These are phyloP conservation scores for Adelosebastes latens DNA, from an alignment of 2,797 vertebrate species.

Conservation along the genomic window DNA sequence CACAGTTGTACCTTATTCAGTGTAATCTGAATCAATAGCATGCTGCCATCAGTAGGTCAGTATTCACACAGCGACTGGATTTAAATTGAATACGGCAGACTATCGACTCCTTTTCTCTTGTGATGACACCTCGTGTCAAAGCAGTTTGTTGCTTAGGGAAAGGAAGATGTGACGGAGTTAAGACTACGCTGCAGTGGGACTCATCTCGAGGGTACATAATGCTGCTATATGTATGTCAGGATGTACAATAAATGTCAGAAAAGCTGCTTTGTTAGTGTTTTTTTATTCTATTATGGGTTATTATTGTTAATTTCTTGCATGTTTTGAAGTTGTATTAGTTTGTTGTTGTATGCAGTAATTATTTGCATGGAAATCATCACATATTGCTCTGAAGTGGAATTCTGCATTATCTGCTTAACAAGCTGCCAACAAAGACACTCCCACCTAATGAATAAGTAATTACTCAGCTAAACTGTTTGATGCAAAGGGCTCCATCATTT, in stretches of 20 bases:
- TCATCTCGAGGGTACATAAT: not conserved
- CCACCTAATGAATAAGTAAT: not conserved
- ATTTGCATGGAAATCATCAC: not conserved
- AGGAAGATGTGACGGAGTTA: not conserved
- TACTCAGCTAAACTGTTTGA: not conserved
- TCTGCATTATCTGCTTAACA: not conserved
- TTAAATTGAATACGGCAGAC: not conserved
- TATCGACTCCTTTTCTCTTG: not conserved
- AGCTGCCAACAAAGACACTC: not conserved
- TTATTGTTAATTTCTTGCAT: not conserved
- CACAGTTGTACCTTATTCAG: not conserved
- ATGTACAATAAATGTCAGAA: not conserved
- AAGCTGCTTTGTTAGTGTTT: not conserved
- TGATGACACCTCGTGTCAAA: not conserved
- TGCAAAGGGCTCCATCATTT: conserved; percentile 1
- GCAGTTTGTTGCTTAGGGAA: not conserved
- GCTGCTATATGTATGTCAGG: not conserved
- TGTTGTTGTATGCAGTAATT: not conserved
- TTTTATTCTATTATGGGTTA: not conserved
- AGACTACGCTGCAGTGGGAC: not conserved
- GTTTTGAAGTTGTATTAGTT: not conserved
- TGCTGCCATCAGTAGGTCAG: not conserved
- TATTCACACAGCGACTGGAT: not conserved
- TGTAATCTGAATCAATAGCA: not conserved
- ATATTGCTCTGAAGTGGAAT: not conserved